A percentile compares a stretch with the other conserved stretches of the same genome.
phyloP scores from a whole-genome alignment of 2,797 vertebrate genomes.

The Cossypha dichroa region DNA sequence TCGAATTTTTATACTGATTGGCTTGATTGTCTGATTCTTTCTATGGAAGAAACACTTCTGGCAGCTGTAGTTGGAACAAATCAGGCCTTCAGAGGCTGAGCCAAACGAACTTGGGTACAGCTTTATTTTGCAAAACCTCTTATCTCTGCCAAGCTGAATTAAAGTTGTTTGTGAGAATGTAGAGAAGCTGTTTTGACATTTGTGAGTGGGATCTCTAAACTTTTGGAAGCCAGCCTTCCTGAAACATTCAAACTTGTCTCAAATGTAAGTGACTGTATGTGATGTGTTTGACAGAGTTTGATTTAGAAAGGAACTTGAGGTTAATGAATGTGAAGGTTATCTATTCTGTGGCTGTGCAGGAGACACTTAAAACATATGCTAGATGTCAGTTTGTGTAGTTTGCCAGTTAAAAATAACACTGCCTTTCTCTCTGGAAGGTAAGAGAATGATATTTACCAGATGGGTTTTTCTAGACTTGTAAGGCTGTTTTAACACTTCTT shows the following conservation, averaged over 20 bases:
- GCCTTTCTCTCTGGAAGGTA: neutral
- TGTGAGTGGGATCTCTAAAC: neutral
- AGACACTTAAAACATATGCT: neutral
- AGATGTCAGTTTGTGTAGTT: neutral
- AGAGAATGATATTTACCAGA: neutral
- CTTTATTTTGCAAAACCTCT: neutral
- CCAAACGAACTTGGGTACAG: neutral
- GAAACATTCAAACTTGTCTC: neutral
- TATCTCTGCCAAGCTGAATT: neutral
- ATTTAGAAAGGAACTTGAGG: neutral
- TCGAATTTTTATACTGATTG: rapidly evolving
- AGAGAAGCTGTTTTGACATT: neutral
- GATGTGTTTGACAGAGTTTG: neutral
- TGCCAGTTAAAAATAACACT: neutral
- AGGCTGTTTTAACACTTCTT: neutral
- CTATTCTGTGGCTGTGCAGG: neutral
- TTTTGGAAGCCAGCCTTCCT: neutral
- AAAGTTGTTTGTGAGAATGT: neutral
- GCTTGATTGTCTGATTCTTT: neutral
- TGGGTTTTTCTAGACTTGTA: neutral
- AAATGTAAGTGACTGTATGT: neutral
- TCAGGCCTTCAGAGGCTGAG: neutral
- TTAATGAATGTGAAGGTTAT: neutral
- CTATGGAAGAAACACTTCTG: neutral
- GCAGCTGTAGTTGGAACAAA: neutral